Evolutionary conservation across 2,797 vertebrate genomes (phyloP).

Genomic region (Rhabdomys pumilio): DNA sequence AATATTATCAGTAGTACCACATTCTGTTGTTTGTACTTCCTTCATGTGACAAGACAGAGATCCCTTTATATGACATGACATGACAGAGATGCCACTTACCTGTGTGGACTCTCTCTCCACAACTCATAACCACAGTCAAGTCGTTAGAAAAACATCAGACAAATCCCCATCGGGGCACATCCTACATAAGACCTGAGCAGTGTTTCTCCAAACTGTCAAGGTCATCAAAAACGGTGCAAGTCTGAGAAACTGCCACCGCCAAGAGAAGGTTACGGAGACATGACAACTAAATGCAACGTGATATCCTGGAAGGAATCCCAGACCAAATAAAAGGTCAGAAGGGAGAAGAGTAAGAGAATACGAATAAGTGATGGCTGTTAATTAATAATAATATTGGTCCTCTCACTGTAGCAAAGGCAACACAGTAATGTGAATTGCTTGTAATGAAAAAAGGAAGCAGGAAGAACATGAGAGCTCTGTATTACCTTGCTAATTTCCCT

Average conservation of each 20-base stretch:
- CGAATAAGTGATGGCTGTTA: conserved; percentile 34
- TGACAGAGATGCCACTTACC: conserved; percentile 22
- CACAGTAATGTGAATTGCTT: conserved; percentile 55
- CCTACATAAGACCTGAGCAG: not conserved
- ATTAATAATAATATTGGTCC: conserved; percentile 58
- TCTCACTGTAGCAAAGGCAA: conserved; percentile 43
- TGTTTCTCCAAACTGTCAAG: not conserved
- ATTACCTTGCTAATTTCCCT: conserved; percentile 62
- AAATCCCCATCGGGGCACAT: not conserved
- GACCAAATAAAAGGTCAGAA: conserved; percentile 19
- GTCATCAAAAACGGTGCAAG: conserved; percentile 20
- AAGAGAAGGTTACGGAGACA: conserved; percentile 24
- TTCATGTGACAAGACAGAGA: conserved; percentile 37
- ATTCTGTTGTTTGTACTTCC: not conserved
- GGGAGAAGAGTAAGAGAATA: conserved; percentile 44
- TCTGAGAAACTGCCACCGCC: conserved; percentile 42
- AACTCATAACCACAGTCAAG: not conserved
- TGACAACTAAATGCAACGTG: conserved; percentile 20
- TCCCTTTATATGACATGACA: not conserved
- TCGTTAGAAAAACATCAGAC: conserved; percentile 56
- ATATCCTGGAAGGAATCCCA: not conserved
- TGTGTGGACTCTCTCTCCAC: not conserved
- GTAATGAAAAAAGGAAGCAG: conserved; percentile 33
- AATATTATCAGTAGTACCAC: not conserved
- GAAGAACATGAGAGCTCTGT: not conserved